Conservation (phyloP, 2,113 vertebrate species). For the Laticauda laticaudata region DNA sequence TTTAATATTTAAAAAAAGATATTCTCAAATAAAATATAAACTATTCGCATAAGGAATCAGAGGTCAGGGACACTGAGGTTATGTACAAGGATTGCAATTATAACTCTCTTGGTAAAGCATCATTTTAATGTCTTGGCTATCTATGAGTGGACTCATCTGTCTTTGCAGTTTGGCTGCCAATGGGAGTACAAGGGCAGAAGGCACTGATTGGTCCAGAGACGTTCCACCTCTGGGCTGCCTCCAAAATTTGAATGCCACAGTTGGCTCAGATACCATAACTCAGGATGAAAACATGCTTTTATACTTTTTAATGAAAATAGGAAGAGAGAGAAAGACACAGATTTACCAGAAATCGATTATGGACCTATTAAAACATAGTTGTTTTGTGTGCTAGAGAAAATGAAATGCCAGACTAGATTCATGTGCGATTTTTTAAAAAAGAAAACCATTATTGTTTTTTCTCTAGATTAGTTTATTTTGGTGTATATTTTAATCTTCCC, state of each 20-base stretch:
- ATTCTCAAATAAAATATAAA: background rate
- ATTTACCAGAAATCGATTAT: background rate
- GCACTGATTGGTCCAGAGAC: constrained; percentile 24
- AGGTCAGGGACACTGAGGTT: background rate
- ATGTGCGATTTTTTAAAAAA: constrained; percentile 41
- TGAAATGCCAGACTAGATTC: constrained; percentile 39
- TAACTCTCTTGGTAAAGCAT: background rate
- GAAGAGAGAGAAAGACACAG: constrained; percentile 36
- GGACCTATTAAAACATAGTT: constrained; percentile 46
- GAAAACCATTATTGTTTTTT: constrained; percentile 51
- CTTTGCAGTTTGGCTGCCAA: background rate
- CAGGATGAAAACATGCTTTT: constrained; percentile 39
- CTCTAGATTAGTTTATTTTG: constrained; percentile 33
- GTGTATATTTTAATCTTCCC: constrained; percentile 21
- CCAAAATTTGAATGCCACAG: constrained; percentile 45
- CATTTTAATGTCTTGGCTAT: constrained; percentile 15
- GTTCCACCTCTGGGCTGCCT: constrained; percentile 41
- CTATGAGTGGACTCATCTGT: background rate
- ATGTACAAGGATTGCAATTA: background rate
- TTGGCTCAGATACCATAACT: constrained; percentile 28
- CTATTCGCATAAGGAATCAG: background rate
- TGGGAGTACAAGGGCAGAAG: constrained; percentile 1
- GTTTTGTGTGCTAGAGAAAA: constrained; percentile 53
- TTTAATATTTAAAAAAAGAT: background rate
- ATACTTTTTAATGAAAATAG: constrained; percentile 42